phyloP scores from a whole-genome alignment of 2,888 invertebrate species.

The Tanytarsus gracilentus region DNA sequence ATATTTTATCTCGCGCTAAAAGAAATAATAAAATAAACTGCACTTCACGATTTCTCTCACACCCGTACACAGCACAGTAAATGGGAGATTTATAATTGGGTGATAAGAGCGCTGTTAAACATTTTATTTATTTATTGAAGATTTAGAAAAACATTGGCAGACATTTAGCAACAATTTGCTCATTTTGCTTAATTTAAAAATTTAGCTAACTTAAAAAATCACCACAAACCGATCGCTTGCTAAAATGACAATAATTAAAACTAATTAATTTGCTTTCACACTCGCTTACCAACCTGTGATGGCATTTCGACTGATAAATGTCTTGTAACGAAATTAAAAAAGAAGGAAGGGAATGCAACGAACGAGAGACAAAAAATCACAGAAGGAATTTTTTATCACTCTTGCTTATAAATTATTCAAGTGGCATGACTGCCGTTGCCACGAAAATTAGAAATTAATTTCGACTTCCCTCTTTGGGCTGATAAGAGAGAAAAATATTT shows the following conservation, averaged over 20 bases:
- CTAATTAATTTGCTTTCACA: conserved; percentile 20
- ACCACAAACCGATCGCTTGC: not conserved
- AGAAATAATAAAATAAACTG: conserved; percentile 8
- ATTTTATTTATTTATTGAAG: not conserved
- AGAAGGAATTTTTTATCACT: too few relatives aligned
- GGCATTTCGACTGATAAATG: conserved; percentile 12
- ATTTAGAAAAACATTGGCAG: too few relatives aligned
- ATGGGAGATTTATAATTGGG: too few relatives aligned
- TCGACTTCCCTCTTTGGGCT: conserved; percentile 14
- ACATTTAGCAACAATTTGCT: too few relatives aligned
- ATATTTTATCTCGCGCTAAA: conserved; percentile 24
- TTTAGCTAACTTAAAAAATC: too few relatives aligned
- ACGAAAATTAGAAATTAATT: conserved; percentile 22
- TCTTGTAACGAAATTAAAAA: not conserved
- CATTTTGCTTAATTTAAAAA: too few relatives aligned
- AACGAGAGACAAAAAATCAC: not conserved
- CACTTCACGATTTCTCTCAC: conserved; percentile 19
- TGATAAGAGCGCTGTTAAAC: too few relatives aligned
- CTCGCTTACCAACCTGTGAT: conserved; percentile 1
- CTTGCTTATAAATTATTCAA: conserved; percentile 21
- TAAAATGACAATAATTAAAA: conserved; percentile 26
- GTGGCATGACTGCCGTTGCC: not conserved
- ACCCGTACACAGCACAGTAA: too few relatives aligned
- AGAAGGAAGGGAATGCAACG: too few relatives aligned
- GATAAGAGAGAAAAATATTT: conserved; percentile 5